These are phyloP conservation scores for Heliconius hermathena DNA, from an alignment of 1,140 invertebrate species.

Conservation along the genomic window DNA sequence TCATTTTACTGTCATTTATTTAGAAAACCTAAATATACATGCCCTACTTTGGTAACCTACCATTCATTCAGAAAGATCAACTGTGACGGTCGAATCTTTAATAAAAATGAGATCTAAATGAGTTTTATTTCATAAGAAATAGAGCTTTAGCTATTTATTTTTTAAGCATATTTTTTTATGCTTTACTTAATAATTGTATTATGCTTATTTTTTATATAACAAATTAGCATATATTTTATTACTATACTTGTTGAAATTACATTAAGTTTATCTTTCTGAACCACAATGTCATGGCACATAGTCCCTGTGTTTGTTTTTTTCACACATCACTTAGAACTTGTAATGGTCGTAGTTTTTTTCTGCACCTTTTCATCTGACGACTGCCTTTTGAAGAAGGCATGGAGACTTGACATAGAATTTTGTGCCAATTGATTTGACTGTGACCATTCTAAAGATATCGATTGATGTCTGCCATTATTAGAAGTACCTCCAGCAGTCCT, in stretches of 20 bases:
- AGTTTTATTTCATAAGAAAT: neutral
- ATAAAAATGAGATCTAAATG: conserved; percentile 28
- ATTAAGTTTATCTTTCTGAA: conserved; percentile 55
- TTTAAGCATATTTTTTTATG: neutral
- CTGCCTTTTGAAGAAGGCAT: conserved; percentile 85
- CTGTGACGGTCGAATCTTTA: conserved; percentile 18
- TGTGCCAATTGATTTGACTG: conserved; percentile 80
- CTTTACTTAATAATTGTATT: neutral
- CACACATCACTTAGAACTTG: conserved; percentile 61
- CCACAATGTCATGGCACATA: conserved; percentile 72
- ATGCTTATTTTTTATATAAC: neutral
- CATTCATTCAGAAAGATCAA: conserved; percentile 57
- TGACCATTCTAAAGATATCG: conserved; percentile 83
- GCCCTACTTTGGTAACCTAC: conserved; percentile 75
- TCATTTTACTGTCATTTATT: conserved; percentile 61
- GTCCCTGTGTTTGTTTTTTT: conserved; percentile 46
- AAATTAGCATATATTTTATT: conserved; percentile 22
- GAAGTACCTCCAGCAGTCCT: conserved; percentile 72
- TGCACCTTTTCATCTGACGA: conserved; percentile 82
- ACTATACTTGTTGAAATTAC: conserved; percentile 28
- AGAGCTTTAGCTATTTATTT: neutral
- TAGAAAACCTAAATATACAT: conserved; percentile 56
- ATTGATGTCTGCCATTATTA: conserved; percentile 79
- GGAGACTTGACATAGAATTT: conserved; percentile 86
- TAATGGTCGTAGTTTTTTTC: conserved; percentile 60